These are phyloP conservation scores for Drosophila barbarae DNA, from an alignment of 2,888 invertebrate genomes.

Conservation along the genomic window DNA sequence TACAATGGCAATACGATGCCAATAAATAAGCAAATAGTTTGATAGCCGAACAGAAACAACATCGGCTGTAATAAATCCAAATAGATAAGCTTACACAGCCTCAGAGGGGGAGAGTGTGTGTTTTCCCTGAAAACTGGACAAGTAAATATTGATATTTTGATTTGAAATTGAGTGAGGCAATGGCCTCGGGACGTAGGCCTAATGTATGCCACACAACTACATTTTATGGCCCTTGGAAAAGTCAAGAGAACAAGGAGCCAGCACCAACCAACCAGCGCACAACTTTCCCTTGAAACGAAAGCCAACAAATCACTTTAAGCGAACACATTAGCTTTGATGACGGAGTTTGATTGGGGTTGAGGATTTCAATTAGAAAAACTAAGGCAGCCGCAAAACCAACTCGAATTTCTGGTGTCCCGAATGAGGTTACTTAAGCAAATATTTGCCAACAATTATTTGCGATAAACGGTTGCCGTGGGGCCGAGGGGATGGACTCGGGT, in stretches of 20 bases:
- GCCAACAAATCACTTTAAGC: slow-evolving; percentile 51
- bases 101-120: slow-evolving; percentile 6
- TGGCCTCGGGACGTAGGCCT: slow-evolving; percentile 36
- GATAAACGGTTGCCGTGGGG: slow-evolving; percentile 44
- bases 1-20: slow-evolving; percentile 23
- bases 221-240: slow-evolving; percentile 2
- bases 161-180: slow-evolving; percentile 54
- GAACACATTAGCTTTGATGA: slow-evolving; percentile 57
- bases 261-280: background rate
- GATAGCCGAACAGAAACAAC: slow-evolving; percentile 45
- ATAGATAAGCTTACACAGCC: slow-evolving; percentile 24
- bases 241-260: background rate
- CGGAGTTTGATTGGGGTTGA: slow-evolving; percentile 19
- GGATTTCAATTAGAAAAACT: slow-evolving; percentile 32
- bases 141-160: slow-evolving; percentile 67
- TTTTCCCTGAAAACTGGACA: slow-evolving; percentile 10
- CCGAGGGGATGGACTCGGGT: slow-evolving; percentile 15
- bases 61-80: slow-evolving; percentile 38
- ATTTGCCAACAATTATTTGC: slow-evolving; percentile 66
- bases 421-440: slow-evolving; percentile 38
- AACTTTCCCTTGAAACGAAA: background rate
- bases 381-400: slow-evolving; percentile 37
- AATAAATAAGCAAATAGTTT: slow-evolving; percentile 59
- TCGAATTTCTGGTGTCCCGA: slow-evolving; percentile 36
- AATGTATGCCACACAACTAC: slow-evolving; percentile 13